Base-by-base conservation (phyloP, 2,797 vertebrate species). In the Anniella stebbinsi region DNA sequence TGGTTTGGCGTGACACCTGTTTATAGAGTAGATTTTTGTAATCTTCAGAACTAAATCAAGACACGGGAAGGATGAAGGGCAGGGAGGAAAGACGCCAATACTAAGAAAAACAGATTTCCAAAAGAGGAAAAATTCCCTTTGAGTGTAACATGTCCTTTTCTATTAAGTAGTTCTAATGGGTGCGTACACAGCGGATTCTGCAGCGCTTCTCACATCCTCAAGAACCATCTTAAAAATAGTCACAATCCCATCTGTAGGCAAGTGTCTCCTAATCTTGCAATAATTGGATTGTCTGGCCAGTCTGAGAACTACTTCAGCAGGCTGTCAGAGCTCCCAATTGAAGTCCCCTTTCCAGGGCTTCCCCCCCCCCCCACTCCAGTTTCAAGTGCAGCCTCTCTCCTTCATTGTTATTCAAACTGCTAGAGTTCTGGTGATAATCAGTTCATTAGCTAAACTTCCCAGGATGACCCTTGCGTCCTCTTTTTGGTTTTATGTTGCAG, bases 361-460 rank as follows among this genome's bases (percentile, higher is more conserved):
- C 90, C 67, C 84, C 33, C 25, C 70, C 67, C 80, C 83, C 69
- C 0, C 33, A 23, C 28, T 45, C 45, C 23, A 10, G 45, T 87
- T 92, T 92, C 69, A 93, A 94, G 70, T 87, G 85, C 89, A 91
- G 69, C 87, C 82, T 93, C 82, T 72, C 30, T 80, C 91, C 89
- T 87, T 94, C 88, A 89, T 95, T 96, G 90, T 92, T 92, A 93
- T 96, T 95, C 90, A 86, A 92, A 81, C 12, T 82, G 80, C 23
- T n/a, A 89, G 86, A 91, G 81, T 91, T 92, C 91, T 23, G 48
- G 88, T 76, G 87, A 94, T 93, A 92, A 95, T 94, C 87, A 89
- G 88, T 95, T 96, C 95, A 94, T 97, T 96, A 95, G 73, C 18
- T 69, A 51, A 87, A 84, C 8, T 95, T 93, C 91, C 70, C 80